Evolutionary conservation across 1,140 invertebrate species (phyloP), one percentile per base, ranked within the genome.

Genomic region (Apocrypta bakeri): DNA sequence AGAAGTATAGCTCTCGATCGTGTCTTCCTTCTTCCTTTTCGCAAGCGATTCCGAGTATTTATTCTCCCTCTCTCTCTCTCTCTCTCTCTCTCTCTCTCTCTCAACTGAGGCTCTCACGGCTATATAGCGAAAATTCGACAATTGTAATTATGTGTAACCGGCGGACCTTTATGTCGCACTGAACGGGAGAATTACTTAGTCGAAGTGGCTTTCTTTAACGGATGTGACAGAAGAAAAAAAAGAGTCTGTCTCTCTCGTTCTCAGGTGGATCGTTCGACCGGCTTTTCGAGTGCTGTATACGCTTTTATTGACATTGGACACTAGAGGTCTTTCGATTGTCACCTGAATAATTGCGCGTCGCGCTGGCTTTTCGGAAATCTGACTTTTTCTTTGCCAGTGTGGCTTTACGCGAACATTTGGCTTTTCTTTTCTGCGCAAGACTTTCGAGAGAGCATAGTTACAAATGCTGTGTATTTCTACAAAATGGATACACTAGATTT

Each of bases 121-220:
- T 4, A 56, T 12, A 2, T 14, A 6, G 56, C 74, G 74, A 76
- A 76, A 76, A 76, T 64, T n/a, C 74, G 14, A 66, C 75, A 78
- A 78, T 78, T 78, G 75, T 78, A 78, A 78, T 78, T 68, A 78
- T 78, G 25, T 42, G 37, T 68, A 78, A 78, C 75, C 37, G 75
- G 31, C 6, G 75, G 33, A 25, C 48, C 48, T 56, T 56, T 56
- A 56, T 56, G 7, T 2, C 42, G 42, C 33, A 37, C 33, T 9
- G 33, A 2, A 37, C 12, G 42, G 21, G 42, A 48, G 42, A 48
- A 48, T 48, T 48, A 48, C 14, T 48, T 48, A 48, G 42, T 17
- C 1, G 42, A 48, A 4, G 14, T 4, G 48, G 33, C 33, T 37
- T n/a, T 37, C 33, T 37, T 37, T 2, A 37, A 37, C 33, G 33